Percentiles rank a stretch among this genome's conserved stretches.
phyloP scores from a whole-genome alignment of 2,797 vertebrate genomes.

The Hoplostethus atlanticus region DNA sequence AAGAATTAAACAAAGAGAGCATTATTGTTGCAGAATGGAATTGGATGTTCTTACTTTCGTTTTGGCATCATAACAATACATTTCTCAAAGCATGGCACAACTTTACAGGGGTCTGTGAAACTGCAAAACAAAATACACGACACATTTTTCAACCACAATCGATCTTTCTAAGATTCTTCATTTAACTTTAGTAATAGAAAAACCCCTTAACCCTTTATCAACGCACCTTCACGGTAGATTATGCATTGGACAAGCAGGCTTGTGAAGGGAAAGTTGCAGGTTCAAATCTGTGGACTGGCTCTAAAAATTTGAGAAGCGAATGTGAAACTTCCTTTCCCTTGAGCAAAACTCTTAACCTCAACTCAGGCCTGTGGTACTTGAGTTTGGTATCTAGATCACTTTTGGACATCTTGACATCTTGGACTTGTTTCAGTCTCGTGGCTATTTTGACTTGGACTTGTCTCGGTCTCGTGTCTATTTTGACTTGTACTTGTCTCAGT shows the following conservation, averaged over 20 bases:
- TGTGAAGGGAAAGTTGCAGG: no score
- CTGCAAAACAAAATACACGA: no score
- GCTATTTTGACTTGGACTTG: no score
- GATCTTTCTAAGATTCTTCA: slow-evolving; percentile 11
- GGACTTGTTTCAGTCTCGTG: no score
- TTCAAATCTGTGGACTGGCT: background rate
- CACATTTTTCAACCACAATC: background rate
- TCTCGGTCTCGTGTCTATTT: no score
- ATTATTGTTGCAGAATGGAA: slow-evolving; percentile 32
- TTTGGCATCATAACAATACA: background rate
- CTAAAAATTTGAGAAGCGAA: no score
- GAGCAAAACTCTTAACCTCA: background rate
- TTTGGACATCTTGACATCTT: no score
- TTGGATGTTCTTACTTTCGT: slow-evolving; percentile 45
- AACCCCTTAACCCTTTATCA: background rate
- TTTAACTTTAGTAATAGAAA: background rate
- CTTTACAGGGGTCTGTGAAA: slow-evolving; percentile 42
- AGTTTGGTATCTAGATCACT: no score
- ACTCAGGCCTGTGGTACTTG: background rate
- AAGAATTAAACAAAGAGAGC: slow-evolving; percentile 40
- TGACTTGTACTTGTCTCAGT: no score
- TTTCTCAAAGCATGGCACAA: slow-evolving; percentile 37
- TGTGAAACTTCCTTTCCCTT: no score
- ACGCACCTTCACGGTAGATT: background rate
- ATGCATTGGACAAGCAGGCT: no score